phyloP scores from a whole-genome alignment of 2,113 vertebrate species.

The Columbina picui region DNA sequence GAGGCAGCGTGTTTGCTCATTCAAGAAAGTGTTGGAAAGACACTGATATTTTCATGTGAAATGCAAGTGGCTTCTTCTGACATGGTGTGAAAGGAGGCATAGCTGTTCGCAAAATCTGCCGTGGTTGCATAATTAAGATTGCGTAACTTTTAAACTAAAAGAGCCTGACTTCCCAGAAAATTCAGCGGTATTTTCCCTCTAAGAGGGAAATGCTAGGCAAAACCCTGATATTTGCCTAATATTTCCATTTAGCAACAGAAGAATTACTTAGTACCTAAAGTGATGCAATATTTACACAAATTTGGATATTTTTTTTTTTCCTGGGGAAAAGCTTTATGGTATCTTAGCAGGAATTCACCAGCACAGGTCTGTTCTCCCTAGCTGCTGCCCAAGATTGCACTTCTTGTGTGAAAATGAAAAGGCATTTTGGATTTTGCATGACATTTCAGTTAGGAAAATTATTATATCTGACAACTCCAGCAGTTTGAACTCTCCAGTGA shows the following conservation, averaged over 20 bases:
- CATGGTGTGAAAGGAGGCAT: not conserved
- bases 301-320: not conserved
- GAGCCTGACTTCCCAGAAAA: slow-evolving; percentile 25
- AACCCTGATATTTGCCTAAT: not conserved
- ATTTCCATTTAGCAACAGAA: not conserved
- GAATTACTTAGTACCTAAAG: not conserved
- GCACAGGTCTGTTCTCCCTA: not conserved
- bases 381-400: not conserved
- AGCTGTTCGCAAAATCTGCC: not conserved
- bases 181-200: not conserved
- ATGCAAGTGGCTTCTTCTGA: not conserved
- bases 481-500: not conserved
- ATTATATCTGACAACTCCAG: not conserved
- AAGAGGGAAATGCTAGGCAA: not conserved
- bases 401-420: not conserved
- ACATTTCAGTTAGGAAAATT: not conserved
- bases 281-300: not conserved
- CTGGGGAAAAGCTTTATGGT: not conserved
- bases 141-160: slow-evolving; percentile 31
- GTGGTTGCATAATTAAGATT: not conserved
- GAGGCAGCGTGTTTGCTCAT: not conserved
- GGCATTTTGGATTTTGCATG: not conserved
- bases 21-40: slow-evolving; percentile 15
- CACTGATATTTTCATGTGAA: slow-evolving; percentile 4
- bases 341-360: not conserved